These are phyloP conservation scores for Pandion haliaetus DNA, from an alignment of 2,113 vertebrate genomes.

Conservation along the genomic window DNA sequence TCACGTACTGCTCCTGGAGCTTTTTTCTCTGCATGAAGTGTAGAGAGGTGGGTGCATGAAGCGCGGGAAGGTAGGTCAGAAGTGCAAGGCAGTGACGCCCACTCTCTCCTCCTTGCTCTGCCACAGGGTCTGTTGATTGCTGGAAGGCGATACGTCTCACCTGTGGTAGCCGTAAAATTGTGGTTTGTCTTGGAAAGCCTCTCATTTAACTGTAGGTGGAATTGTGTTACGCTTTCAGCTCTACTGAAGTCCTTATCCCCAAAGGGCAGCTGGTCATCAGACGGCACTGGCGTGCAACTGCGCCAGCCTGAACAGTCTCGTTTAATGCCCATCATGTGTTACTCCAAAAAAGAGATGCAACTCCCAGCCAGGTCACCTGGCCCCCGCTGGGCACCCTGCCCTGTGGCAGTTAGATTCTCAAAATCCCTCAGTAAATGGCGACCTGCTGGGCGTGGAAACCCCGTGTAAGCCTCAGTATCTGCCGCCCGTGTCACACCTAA, in stretches of 20 bases:
- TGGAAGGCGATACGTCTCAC: background rate
- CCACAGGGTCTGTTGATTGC: background rate
- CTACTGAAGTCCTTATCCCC: background rate
- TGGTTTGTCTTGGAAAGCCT: background rate
- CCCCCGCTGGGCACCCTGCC: background rate
- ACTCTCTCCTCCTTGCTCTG: background rate
- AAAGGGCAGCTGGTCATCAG: background rate
- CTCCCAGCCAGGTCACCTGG: background rate
- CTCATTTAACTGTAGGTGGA: background rate
- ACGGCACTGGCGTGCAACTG: background rate
- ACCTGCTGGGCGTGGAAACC: background rate
- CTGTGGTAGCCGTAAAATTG: background rate
- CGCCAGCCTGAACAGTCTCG: background rate
- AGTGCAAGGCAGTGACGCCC: background rate
- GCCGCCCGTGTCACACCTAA: background rate
- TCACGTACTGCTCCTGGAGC: accelerated
- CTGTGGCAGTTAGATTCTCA: accelerated
- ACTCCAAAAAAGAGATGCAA: background rate
- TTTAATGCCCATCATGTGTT: background rate
- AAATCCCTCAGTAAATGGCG: background rate
- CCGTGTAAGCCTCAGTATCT: accelerated
- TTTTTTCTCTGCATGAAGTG: background rate
- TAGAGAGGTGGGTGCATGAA: background rate
- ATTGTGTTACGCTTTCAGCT: background rate
- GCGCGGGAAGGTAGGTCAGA: background rate